phyloP scores from a whole-genome alignment of 1,140 invertebrate species.

The Aphelenchoides besseyi region DNA sequence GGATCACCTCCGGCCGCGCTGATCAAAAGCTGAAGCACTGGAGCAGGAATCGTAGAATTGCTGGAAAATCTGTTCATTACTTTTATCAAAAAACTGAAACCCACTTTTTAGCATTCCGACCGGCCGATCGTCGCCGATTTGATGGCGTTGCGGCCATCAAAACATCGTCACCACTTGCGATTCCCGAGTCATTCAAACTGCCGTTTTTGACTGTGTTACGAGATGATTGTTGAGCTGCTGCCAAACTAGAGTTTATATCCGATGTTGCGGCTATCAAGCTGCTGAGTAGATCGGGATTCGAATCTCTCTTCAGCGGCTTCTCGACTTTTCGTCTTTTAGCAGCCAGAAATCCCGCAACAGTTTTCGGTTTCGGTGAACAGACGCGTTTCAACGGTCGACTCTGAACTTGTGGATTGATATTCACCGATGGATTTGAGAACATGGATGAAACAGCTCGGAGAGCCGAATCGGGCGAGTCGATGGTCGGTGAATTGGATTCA shows the following conservation, averaged over 20 bases:
- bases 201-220: neutral
- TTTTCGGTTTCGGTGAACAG: neutral
- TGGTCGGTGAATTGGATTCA: no score
- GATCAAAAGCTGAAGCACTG: constrained; percentile 3
- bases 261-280: neutral
- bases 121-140: neutral
- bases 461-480: neutral
- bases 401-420: neutral
- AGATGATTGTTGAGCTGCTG: neutral
- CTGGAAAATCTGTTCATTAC: no score
- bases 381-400: neutral
- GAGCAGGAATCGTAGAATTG: neutral
- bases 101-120: neutral
- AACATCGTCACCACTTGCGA: constrained; percentile 16
- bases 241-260: neutral
- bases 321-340: constrained; percentile 11
- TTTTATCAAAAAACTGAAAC: no score
- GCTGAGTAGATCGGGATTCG: neutral
- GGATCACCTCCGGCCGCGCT: neutral
- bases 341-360: neutral
- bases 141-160: neutral
- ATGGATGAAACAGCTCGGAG: constrained; percentile 2
- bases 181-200: constrained; percentile 18
- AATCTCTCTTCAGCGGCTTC: neutral
- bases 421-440: neutral